A percentile compares a stretch with the other conserved stretches of the same genome.
Conservation (phyloP, 2,113 vertebrate species). For the cattle (Bos taurus) region DNA sequence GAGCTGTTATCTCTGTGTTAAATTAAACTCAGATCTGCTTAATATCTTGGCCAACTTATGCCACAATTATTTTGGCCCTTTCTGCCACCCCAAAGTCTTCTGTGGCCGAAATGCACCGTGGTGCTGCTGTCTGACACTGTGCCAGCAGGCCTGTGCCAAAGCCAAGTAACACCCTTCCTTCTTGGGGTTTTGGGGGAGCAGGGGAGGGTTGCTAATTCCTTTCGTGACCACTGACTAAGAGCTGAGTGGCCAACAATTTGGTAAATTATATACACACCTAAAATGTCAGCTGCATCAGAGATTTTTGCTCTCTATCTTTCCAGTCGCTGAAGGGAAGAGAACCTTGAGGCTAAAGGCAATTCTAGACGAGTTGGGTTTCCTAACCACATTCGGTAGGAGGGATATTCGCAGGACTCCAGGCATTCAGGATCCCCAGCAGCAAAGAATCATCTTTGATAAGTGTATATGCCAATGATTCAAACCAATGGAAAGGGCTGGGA, state of each 20-base stretch:
- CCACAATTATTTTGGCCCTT: slow-evolving; percentile 62
- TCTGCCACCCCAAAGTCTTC: slow-evolving; percentile 7
- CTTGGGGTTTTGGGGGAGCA: slow-evolving; percentile 48
- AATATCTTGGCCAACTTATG: slow-evolving; percentile 63
- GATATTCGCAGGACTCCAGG: slow-evolving; percentile 40
- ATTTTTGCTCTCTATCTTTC: slow-evolving; percentile 54
- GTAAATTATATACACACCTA: slow-evolving; percentile 74
- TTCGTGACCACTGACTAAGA: slow-evolving; percentile 66
- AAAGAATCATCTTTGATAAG: background rate
- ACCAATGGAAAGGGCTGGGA: background rate
- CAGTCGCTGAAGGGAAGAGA: slow-evolving; percentile 53
- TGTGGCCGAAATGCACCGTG: slow-evolving; percentile 45
- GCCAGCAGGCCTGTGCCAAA: slow-evolving; percentile 24
- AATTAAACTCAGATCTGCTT: slow-evolving; percentile 67
- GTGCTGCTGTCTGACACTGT: slow-evolving; percentile 47
- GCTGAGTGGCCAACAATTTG: slow-evolving; percentile 74
- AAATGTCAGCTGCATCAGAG: slow-evolving; percentile 70
- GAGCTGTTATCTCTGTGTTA: slow-evolving; percentile 57
- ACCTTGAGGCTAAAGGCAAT: slow-evolving; percentile 51
- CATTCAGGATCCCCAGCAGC: background rate
- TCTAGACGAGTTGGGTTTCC: slow-evolving; percentile 34
- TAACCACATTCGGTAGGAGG: slow-evolving; percentile 39
- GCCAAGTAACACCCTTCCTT: slow-evolving; percentile 65
- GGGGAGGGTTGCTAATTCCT: slow-evolving; percentile 49
- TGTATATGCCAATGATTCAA: background rate